phyloP scores from a whole-genome alignment of 2,113 vertebrate species.

The Lepidiolamprologus cunningtoni region DNA sequence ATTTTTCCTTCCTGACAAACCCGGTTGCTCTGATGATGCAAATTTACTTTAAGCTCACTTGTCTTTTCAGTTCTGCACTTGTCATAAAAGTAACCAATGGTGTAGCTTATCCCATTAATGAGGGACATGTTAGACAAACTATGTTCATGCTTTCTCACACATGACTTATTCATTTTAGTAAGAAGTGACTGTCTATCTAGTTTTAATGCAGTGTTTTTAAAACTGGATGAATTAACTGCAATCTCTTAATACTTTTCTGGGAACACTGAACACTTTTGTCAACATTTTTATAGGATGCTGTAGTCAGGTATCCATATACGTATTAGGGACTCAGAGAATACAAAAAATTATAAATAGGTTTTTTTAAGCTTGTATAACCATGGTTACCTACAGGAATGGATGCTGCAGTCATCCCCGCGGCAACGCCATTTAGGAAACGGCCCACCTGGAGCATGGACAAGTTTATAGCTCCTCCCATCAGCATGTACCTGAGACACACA shows the following conservation, averaged over 20 bases:
- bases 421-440: constrained; percentile 81
- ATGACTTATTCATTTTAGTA: neutral
- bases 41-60: neutral
- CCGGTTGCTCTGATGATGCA: neutral
- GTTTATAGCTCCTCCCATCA: constrained; percentile 77
- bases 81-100: neutral
- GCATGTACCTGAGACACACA: constrained; percentile 63
- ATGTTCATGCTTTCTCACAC: neutral
- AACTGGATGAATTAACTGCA: neutral
- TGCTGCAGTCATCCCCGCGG: constrained; percentile 81
- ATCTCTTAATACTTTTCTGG: neutral
- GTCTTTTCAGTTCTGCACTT: neutral
- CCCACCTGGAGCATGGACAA: constrained; percentile 85
- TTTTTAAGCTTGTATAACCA: neutral
- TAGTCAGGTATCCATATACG: neutral
- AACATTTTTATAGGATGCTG: neutral
- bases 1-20: neutral
- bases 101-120: neutral
- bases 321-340: neutral
- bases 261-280: neutral
- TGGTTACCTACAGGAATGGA: constrained; percentile 83
- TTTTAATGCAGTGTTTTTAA: neutral
- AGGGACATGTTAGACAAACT: neutral
- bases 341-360: neutral
- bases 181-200: neutral